Evolutionary conservation across 2,113 vertebrate genomes (phyloP).

Genomic region (Poecile atricapillus): DNA sequence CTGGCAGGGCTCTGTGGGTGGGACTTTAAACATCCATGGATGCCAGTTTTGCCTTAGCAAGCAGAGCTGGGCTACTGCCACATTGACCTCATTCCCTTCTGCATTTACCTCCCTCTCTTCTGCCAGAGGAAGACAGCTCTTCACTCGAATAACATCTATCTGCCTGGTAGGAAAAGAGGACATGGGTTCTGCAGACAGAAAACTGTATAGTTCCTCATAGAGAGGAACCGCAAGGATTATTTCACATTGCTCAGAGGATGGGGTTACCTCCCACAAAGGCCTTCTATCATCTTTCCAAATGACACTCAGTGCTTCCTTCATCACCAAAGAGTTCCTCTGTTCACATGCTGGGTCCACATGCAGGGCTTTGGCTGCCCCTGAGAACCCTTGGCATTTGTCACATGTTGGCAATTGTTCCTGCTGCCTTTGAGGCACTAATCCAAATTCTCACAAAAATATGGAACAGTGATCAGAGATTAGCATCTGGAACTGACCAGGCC

Average conservation of each 20-base stretch:
- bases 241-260: conserved; percentile 1
- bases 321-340: conserved; percentile 27
- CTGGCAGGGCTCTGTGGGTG: not conserved
- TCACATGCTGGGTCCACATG: not conserved
- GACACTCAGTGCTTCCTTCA: not conserved
- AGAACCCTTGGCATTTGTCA: conserved; percentile 19
- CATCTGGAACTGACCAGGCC: conserved; percentile 47
- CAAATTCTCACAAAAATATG: conserved; percentile 26
- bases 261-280: not conserved
- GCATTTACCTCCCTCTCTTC: not conserved
- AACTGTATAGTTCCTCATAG: not conserved
- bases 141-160: not conserved
- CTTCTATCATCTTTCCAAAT: conserved; percentile 13
- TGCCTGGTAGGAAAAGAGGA: not conserved
- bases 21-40: not conserved
- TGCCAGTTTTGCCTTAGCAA: not conserved
- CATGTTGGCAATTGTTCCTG: not conserved
- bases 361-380: not conserved
- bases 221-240: not conserved
- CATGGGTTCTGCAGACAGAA: not conserved
- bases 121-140: not conserved
- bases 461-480: conserved; percentile 25
- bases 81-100: not conserved
- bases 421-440: conserved; percentile 41
- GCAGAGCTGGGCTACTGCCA: not conserved